These are phyloP conservation scores for Drosophila elegans DNA, from an alignment of 1,140 invertebrate genomes.

Conservation along the genomic window DNA sequence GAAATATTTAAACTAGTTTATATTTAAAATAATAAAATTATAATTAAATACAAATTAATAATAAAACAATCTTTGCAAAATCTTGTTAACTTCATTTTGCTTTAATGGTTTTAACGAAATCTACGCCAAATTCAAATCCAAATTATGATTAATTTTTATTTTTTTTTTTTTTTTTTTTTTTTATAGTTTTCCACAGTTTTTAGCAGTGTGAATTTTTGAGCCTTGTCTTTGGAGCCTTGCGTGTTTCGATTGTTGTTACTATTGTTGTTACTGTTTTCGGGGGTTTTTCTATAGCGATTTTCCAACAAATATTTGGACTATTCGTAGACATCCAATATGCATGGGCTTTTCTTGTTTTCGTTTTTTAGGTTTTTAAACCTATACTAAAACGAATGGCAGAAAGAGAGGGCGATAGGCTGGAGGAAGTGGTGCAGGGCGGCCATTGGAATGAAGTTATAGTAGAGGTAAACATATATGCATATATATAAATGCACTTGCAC, in stretches of 20 bases:
- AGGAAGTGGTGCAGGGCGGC: constrained; percentile 39
- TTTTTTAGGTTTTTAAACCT: constrained; percentile 16
- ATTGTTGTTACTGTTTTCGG: constrained; percentile 30
- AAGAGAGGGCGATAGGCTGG: not conserved
- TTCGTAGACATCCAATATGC: constrained; percentile 52
- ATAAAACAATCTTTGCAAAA: too few relatives aligned
- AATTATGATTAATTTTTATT: too few relatives aligned
- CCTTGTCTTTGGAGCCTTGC: constrained; percentile 43
- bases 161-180: too few relatives aligned
- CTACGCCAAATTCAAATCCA: too few relatives aligned
- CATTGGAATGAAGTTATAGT: constrained; percentile 67
- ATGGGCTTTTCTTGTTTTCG: constrained; percentile 5
- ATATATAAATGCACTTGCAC: constrained; percentile 9
- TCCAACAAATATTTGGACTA: constrained; percentile 71
- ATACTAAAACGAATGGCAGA: not conserved
- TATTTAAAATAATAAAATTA: too few relatives aligned
- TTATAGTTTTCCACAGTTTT: not conserved
- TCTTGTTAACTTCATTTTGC: too few relatives aligned
- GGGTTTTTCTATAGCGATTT: constrained; percentile 10
- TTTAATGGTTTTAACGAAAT: too few relatives aligned
- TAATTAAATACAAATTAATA: too few relatives aligned
- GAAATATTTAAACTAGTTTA: too few relatives aligned
- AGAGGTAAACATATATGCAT: constrained; percentile 20
- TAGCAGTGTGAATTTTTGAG: constrained; percentile 19
- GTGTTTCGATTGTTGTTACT: constrained; percentile 38